These are phyloP conservation scores for Eurosta solidaginis DNA, from an alignment of 1,140 invertebrate species.

Conservation along the genomic window DNA sequence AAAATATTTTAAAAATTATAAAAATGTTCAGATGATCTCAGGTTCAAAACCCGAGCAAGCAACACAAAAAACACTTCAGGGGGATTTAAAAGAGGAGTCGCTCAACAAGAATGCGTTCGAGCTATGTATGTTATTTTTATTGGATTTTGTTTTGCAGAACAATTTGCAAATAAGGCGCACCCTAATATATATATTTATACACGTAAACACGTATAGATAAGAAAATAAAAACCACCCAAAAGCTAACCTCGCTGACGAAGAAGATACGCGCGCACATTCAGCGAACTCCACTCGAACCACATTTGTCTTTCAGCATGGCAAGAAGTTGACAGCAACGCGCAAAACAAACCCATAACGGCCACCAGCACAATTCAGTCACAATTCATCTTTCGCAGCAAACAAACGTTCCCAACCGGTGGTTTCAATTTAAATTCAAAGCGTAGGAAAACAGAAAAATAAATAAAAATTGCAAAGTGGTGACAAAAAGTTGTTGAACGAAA, in stretches of 20 bases:
- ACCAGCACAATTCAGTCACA: not conserved
- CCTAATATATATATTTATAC: no score
- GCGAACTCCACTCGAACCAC: not conserved
- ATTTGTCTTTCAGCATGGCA: not conserved
- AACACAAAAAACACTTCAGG: no score
- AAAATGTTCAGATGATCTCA: no score
- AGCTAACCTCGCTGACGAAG: not conserved
- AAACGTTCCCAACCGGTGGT: not conserved
- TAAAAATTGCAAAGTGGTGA: not conserved
- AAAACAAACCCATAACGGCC: not conserved
- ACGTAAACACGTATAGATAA: not conserved
- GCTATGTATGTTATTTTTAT: no score
- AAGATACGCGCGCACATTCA: constrained; percentile 7
- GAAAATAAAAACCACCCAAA: not conserved
- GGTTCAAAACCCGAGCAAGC: no score
- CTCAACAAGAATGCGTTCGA: no score
- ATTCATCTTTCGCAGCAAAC: constrained; percentile 14
- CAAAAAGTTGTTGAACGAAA: not conserved
- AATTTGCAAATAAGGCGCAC: no score
- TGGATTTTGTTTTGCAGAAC: no score
- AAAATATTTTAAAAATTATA: no score
- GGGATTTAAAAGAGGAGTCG: no score
- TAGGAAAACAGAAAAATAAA: not conserved
- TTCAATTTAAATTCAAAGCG: no score
- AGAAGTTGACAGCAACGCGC: constrained; percentile 1